phyloP scores from a whole-genome alignment of 2,888 invertebrate species.

The Plebejus melissa region DNA sequence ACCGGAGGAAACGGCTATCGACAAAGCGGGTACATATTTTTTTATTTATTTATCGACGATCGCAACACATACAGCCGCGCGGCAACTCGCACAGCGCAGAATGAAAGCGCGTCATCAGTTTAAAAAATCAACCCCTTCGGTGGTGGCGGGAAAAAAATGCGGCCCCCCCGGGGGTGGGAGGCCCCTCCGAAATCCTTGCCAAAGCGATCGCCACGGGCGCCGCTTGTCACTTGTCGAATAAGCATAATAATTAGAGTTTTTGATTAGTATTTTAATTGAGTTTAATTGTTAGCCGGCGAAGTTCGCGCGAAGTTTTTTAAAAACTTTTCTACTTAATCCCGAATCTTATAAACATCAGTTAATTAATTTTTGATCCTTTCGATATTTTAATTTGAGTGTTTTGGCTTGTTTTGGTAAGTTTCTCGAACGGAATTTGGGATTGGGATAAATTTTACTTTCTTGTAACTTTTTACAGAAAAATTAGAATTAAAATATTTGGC shows the following conservation, averaged over 20 bases:
- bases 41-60: slow-evolving; percentile 71
- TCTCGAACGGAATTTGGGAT: neutral
- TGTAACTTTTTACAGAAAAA: neutral
- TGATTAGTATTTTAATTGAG: slow-evolving; percentile 61
- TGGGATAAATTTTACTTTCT: neutral
- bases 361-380: slow-evolving; percentile 24
- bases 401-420: slow-evolving; percentile 6
- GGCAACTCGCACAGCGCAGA: slow-evolving; percentile 77
- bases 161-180: slow-evolving; percentile 63
- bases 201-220: slow-evolving; percentile 73
- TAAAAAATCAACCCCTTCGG: slow-evolving; percentile 80
- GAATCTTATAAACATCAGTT: slow-evolving; percentile 16
- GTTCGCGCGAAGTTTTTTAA: slow-evolving; percentile 31
- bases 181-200: slow-evolving; percentile 75
- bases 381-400: neutral
- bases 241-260: slow-evolving; percentile 75
- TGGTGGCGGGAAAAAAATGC: slow-evolving; percentile 73
- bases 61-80: slow-evolving; percentile 75
- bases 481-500: neutral
- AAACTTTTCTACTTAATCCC: slow-evolving; percentile 13
- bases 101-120: slow-evolving; percentile 81
- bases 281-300: slow-evolving; percentile 36
- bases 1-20: slow-evolving; percentile 69
- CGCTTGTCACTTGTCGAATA: slow-evolving; percentile 78
- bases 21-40: slow-evolving; percentile 65